Evolutionary conservation across 2,888 invertebrate species (phyloP).

Genomic region (Stenotaenia linearis): DNA sequence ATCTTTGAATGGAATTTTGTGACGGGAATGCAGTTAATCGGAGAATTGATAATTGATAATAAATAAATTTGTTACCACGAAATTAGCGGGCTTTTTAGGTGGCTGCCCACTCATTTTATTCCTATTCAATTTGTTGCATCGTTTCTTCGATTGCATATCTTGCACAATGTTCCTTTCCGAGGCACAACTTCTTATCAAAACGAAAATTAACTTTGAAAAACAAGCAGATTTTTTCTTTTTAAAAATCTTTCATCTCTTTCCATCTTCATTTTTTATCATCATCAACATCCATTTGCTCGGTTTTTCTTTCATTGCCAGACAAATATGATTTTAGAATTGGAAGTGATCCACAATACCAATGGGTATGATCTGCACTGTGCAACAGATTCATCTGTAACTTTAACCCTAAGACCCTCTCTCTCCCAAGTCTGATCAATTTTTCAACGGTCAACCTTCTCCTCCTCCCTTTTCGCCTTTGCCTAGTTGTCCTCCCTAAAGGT

Average conservation of each 20-base stretch:
- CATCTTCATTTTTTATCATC: neutral
- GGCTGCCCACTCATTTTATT: no score
- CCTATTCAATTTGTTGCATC: no score
- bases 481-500: neutral
- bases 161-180: no score
- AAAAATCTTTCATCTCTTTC: neutral
- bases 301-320: neutral
- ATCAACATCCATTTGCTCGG: neutral
- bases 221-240: neutral
- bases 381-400: neutral
- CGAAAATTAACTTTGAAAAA: neutral
- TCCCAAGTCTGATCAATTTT: constrained; percentile 3
- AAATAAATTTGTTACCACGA: no score
- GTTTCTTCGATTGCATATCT: no score
- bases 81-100: no score
- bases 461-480: neutral
- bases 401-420: neutral
- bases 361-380: neutral
- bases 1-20: no score
- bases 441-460: neutral
- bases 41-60: no score
- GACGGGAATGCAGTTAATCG: no score
- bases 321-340: neutral
- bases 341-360: neutral
- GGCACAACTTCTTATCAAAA: no score